phyloP scores from a whole-genome alignment of 2,797 vertebrate genomes.

The Eulemur rubriventer region DNA sequence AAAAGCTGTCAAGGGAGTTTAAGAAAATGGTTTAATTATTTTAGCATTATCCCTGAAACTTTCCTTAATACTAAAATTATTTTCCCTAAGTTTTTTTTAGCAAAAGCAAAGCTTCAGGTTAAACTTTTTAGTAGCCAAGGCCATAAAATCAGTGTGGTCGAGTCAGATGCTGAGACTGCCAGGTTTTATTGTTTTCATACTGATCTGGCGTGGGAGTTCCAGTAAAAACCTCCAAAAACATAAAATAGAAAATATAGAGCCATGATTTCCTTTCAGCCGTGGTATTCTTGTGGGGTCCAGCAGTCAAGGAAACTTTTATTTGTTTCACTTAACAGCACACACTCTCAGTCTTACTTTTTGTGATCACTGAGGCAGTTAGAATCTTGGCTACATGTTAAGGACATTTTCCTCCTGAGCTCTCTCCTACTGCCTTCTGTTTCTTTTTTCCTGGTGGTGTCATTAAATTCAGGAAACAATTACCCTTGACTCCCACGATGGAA shows the following conservation, averaged over 20 bases:
- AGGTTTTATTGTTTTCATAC: slow-evolving; percentile 18
- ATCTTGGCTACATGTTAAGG: neutral
- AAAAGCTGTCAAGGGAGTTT: neutral
- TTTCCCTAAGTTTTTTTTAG: neutral
- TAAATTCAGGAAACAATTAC: slow-evolving; percentile 31
- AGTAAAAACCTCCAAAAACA: neutral
- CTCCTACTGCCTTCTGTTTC: neutral
- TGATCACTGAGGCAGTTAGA: neutral
- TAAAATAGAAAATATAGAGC: neutral
- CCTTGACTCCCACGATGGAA: neutral
- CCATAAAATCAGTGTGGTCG: neutral
- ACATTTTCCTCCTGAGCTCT: neutral
- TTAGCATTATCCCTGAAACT: neutral
- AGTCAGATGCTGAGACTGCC: neutral
- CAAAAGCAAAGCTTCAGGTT: neutral
- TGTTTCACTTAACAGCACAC: neutral
- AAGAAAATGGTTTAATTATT: neutral
- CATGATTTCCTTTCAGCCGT: neutral
- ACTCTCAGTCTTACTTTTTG: neutral
- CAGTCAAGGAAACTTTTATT: neutral
- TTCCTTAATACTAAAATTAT: neutral
- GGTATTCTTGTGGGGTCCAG: neutral
- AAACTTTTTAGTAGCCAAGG: neutral
- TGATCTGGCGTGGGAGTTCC: neutral
- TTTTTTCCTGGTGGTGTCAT: neutral